Percentiles rank a stretch among this genome's conserved stretches.
These are phyloP conservation scores for Pachycephala philippinensis DNA, from an alignment of 2,113 vertebrate species.

Conservation along the genomic window DNA sequence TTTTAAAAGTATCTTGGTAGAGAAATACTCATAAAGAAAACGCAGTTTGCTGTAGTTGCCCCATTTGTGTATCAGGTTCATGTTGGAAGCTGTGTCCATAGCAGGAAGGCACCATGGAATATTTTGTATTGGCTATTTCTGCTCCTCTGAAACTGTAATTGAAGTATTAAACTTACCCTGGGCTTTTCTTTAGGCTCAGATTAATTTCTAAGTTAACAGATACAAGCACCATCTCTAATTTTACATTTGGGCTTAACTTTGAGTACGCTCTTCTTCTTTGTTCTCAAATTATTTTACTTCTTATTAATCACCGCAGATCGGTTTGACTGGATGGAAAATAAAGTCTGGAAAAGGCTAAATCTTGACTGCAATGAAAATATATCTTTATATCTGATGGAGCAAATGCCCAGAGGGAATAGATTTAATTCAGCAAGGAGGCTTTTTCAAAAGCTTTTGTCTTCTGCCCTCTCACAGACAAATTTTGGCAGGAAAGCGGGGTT, in stretches of 20 bases:
- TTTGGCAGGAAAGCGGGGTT: background rate
- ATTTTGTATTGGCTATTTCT: rapidly evolving
- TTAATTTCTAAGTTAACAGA: background rate
- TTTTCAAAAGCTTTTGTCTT: background rate
- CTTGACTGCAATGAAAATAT: background rate
- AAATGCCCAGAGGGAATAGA: background rate
- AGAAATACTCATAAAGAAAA: background rate
- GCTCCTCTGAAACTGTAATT: background rate
- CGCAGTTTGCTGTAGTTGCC: background rate
- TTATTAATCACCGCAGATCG: background rate
- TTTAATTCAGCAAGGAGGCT: background rate
- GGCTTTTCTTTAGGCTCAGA: background rate
- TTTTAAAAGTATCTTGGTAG: background rate
- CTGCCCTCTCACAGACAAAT: background rate
- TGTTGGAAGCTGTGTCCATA: background rate
- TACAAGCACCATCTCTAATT: background rate
- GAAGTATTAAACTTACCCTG: background rate
- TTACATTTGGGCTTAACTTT: background rate
- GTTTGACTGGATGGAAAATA: background rate
- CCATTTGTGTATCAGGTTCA: background rate
- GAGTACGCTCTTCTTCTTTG: background rate
- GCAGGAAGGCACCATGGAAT: background rate
- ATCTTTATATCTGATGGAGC: background rate
- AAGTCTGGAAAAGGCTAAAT: background rate
- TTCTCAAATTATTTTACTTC: background rate